phyloP scores from a whole-genome alignment of 2,113 vertebrate genomes.

The Motacilla alba region DNA sequence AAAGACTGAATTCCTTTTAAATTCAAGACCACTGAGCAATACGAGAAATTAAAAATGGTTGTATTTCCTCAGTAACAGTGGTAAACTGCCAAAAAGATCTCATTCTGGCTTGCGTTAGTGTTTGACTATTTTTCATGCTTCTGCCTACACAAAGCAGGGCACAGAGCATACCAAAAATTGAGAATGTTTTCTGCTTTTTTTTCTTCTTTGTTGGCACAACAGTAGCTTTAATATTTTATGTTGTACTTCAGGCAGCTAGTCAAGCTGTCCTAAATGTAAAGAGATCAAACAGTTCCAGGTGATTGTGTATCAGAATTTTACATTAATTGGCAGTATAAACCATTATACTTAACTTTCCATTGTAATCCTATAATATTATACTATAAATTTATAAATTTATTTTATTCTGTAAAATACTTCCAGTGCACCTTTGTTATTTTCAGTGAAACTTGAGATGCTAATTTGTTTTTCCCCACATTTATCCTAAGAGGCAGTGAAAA shows the following conservation, averaged over 20 bases:
- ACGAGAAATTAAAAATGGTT: not conserved
- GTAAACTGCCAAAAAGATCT: not conserved
- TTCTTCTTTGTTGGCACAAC: not conserved
- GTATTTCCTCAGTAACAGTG: not conserved
- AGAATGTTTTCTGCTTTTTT: not conserved
- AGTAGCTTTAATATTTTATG: not conserved
- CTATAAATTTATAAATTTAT: not conserved
- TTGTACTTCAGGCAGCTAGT: not conserved
- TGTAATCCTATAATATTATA: not conserved
- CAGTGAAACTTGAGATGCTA: not conserved
- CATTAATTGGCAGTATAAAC: not conserved
- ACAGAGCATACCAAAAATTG: not conserved
- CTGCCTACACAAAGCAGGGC: not conserved
- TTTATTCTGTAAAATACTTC: not conserved
- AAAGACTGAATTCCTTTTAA: not conserved
- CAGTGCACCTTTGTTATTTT: not conserved
- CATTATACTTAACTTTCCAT: not conserved
- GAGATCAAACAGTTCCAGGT: not conserved
- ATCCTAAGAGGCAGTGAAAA: not conserved
- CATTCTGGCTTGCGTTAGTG: not conserved
- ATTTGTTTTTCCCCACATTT: fast-evolving
- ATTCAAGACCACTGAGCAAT: not conserved
- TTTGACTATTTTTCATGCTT: not conserved
- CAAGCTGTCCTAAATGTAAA: not conserved
- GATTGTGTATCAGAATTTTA: not conserved